Evolutionary conservation across 2,113 vertebrate genomes (phyloP).

Genomic region (Dasyurus viverrinus): DNA sequence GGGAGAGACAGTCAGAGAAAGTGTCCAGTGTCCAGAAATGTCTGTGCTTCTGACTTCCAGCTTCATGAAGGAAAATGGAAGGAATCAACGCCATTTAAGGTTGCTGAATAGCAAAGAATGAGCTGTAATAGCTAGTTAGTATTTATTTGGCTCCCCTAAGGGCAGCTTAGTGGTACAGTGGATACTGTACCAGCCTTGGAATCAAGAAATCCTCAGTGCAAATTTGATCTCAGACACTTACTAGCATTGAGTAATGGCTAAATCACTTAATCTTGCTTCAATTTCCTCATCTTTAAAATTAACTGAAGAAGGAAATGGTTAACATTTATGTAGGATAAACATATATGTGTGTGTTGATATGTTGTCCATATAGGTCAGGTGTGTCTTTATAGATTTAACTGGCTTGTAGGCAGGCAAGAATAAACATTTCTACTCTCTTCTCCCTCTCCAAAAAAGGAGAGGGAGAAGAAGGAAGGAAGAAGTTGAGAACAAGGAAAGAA

Average conservation of each 20-base stretch:
- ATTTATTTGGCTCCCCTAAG: neutral
- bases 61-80: too few species aligned
- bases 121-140: neutral
- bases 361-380: neutral
- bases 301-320: neutral
- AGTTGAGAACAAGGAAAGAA: too few species aligned
- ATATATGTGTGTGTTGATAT: neutral
- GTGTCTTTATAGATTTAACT: neutral
- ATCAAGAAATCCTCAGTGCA: neutral
- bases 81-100: too few species aligned
- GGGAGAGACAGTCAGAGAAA: too few species aligned
- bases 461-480: too few species aligned
- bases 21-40: too few species aligned
- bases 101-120: too few species aligned
- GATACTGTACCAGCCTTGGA: neutral
- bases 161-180: neutral
- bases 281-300: too few species aligned
- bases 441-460: neutral
- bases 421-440: neutral
- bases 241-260: too few species aligned
- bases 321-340: neutral
- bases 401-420: neutral
- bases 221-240: neutral
- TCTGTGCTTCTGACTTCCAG: too few species aligned
- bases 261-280: too few species aligned